These are phyloP conservation scores for Halcyon chelicuti DNA, from an alignment of 2,797 vertebrate species.

Conservation along the genomic window DNA sequence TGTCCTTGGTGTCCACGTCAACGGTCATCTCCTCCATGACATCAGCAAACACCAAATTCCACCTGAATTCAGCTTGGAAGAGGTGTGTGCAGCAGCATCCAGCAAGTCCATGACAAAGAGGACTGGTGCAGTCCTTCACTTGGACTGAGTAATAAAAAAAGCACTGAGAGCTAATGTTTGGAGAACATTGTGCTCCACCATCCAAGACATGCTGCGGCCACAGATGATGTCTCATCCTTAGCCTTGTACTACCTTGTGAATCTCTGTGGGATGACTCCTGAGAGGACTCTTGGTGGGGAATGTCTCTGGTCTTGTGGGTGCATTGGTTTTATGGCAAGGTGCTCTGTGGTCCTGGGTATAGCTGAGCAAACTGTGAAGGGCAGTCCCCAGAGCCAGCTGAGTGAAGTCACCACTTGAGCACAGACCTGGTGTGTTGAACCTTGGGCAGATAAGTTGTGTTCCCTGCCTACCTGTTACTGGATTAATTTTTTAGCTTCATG, in stretches of 20 bases:
- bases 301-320: background rate
- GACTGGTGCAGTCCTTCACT: background rate
- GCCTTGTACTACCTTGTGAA: background rate
- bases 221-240: background rate
- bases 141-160: background rate
- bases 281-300: background rate
- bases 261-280: background rate
- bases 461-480: background rate
- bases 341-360: background rate
- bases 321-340: background rate
- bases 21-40: background rate
- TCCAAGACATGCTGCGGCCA: background rate
- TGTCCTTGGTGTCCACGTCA: background rate
- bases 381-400: background rate
- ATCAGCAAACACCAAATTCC: background rate
- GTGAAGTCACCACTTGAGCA: background rate
- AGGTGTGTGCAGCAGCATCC: background rate
- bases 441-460: background rate
- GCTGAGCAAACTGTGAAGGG: background rate
- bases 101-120: background rate
- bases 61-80: background rate
- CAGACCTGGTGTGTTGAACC: background rate
- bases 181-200: background rate
- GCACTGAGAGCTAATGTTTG: background rate
- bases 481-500: background rate